These are phyloP conservation scores for Gymnocheta viridis DNA, from an alignment of 2,888 invertebrate genomes.

Conservation along the genomic window DNA sequence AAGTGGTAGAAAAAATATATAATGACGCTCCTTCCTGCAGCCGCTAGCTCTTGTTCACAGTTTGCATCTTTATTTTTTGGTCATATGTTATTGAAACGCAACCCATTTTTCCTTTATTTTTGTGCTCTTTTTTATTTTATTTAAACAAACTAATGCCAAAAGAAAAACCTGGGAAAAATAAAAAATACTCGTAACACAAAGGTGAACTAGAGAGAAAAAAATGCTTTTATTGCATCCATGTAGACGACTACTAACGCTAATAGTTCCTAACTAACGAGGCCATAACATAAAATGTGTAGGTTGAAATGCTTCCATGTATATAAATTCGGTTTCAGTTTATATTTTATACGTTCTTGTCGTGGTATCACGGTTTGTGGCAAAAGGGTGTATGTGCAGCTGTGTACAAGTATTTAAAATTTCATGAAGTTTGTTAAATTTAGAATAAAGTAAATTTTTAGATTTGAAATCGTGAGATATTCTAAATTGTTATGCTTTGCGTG, in stretches of 20 bases:
- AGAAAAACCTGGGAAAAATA: conserved; percentile 19
- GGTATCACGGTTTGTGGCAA: neutral
- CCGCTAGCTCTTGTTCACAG: conserved; percentile 1
- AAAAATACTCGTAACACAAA: neutral
- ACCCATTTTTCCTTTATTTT: conserved; percentile 52
- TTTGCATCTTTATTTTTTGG: neutral
- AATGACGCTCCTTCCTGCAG: conserved; percentile 33
- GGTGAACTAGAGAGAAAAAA: conserved; percentile 20
- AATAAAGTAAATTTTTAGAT: neutral
- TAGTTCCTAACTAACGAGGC: conserved; percentile 50
- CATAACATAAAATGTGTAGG: conserved; percentile 53
- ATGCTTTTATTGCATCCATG: neutral
- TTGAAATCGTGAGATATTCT: too few species aligned
- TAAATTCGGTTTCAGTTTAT: conserved; percentile 21
- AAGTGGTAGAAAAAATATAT: neutral
- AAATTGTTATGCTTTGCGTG: too few species aligned
- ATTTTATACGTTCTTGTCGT: neutral
- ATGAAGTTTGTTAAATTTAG: neutral
- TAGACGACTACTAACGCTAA: conserved; percentile 27
- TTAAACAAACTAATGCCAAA: conserved; percentile 54
- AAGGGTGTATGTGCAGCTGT: neutral
- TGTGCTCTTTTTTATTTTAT: conserved; percentile 15
- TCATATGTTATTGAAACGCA: conserved; percentile 63
- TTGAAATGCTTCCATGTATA: conserved; percentile 25
- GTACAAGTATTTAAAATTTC: neutral